phyloP scores from a whole-genome alignment of 2,888 invertebrate genomes.

The Diadromus collaris region DNA sequence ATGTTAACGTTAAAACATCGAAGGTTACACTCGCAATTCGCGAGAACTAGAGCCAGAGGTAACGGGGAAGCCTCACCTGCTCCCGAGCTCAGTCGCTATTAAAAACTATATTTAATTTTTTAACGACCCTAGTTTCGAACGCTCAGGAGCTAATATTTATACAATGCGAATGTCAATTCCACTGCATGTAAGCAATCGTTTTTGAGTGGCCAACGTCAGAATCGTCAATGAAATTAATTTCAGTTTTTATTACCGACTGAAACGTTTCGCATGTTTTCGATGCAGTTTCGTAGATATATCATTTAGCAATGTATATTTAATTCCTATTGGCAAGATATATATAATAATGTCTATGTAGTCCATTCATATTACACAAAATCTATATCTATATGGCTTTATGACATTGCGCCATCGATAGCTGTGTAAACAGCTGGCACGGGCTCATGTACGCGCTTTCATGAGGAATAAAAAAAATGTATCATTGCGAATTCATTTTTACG shows the following conservation, averaged over 20 bases:
- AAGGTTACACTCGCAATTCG: not conserved
- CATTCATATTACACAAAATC: not conserved
- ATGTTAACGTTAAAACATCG: not conserved
- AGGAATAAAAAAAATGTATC: slow-evolving; percentile 12
- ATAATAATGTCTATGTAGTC: not conserved
- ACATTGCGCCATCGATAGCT: not conserved
- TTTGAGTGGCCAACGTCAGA: not conserved
- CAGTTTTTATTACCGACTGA: not conserved
- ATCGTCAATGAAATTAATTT: not conserved
- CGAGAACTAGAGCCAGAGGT: not conserved
- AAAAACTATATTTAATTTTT: not conserved
- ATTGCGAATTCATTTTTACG: slow-evolving; percentile 53
- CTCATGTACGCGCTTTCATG: not conserved
- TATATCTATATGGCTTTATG: not conserved
- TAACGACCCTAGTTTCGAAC: not conserved
- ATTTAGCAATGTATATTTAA: not conserved
- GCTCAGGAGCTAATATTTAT: too few relatives aligned
- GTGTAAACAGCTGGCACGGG: not conserved
- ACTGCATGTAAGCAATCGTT: not conserved
- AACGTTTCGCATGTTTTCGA: not conserved
- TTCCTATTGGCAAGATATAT: not conserved
- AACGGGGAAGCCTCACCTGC: not conserved
- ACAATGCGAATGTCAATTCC: too few relatives aligned
- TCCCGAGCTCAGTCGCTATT: not conserved
- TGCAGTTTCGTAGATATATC: not conserved